A percentile compares a stretch with the other conserved stretches of the same genome.
Evolutionary conservation across 2,113 vertebrate species (phyloP).

Genomic region (Pampusana beccarii): DNA sequence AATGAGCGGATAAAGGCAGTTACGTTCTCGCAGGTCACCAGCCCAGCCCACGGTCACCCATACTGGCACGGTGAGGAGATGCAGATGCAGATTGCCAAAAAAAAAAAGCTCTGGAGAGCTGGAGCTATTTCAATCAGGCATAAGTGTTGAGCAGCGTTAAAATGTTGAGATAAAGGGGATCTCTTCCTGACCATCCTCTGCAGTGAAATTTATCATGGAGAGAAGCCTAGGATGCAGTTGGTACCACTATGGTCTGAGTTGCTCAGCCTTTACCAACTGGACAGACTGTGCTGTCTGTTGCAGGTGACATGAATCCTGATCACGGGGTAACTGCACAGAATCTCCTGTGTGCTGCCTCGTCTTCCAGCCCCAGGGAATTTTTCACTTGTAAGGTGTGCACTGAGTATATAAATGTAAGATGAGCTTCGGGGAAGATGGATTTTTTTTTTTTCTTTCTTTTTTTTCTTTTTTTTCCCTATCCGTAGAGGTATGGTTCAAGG

Average conservation of each 20-base stretch:
- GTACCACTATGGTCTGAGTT: neutral
- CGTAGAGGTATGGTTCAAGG: neutral
- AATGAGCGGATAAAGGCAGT: conserved; percentile 16
- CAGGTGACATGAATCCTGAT: neutral
- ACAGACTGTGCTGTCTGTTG: neutral
- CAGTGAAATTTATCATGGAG: neutral
- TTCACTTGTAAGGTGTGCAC: neutral
- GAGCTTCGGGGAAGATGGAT: neutral
- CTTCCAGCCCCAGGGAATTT: neutral
- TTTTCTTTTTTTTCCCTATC: neutral
- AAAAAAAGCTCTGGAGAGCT: neutral
- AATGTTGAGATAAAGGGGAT: neutral
- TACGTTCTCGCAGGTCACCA: neutral
- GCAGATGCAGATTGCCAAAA: neutral
- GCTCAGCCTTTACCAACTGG: neutral
- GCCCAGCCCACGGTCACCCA: neutral
- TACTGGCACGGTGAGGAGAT: neutral
- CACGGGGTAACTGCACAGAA: neutral
- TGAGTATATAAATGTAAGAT: neutral
- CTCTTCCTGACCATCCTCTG: neutral
- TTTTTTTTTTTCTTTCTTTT: neutral
- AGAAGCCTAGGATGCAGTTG: neutral
- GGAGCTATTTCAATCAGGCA: neutral
- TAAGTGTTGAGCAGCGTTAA: neutral
- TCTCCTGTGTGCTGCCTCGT: neutral